phyloP scores from a whole-genome alignment of 2,113 vertebrate species.

The Numida meleagris region DNA sequence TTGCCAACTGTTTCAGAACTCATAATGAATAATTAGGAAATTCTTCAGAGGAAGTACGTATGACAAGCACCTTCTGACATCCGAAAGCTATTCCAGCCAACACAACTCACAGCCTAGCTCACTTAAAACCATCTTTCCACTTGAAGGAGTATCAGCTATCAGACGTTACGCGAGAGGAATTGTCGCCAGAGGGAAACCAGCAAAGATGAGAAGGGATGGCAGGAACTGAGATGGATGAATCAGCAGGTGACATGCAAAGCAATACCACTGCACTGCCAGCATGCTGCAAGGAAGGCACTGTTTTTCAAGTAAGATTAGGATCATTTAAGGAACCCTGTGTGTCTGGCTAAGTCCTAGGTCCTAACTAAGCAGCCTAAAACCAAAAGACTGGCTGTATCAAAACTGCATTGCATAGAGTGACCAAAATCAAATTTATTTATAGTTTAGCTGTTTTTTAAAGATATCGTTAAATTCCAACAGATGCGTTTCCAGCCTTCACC shows the following conservation, averaged over 20 bases:
- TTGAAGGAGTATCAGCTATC: neutral
- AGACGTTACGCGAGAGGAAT: neutral
- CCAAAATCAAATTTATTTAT: neutral
- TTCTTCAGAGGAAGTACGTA: neutral
- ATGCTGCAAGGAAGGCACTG: neutral
- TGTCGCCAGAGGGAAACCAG: neutral
- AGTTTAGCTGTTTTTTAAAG: neutral
- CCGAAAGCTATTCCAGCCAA: neutral
- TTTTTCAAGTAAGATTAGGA: neutral
- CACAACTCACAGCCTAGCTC: neutral
- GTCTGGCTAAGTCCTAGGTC: neutral
- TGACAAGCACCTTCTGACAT: neutral
- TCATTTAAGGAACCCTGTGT: neutral
- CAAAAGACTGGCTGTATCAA: neutral
- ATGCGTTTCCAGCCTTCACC: neutral
- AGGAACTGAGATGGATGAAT: neutral
- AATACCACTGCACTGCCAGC: fast-evolving
- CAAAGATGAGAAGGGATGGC: neutral
- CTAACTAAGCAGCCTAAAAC: neutral
- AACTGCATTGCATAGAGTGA: neutral
- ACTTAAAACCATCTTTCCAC: neutral
- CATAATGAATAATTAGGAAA: neutral
- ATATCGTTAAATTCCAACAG: neutral
- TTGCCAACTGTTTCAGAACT: neutral
- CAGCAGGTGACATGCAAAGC: neutral